A percentile compares a stretch with the other conserved stretches of the same genome.
Conservation (phyloP, 2,888 invertebrate genomes). For the Morinoia aosen region DNA sequence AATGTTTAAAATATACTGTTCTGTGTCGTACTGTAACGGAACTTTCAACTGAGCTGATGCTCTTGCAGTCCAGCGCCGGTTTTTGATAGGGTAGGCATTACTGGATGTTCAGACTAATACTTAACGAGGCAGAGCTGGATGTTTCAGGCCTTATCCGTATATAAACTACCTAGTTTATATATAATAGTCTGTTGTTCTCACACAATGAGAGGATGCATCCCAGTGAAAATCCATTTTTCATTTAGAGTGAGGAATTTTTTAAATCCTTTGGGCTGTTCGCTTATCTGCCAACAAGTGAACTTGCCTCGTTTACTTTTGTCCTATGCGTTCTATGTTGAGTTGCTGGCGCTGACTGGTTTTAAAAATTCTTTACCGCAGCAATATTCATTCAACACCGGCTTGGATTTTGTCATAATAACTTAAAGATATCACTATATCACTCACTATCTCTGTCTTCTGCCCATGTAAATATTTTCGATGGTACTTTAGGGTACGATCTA, state of each 20-base stretch:
- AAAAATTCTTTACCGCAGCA: neutral
- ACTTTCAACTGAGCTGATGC: neutral
- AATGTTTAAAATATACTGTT: neutral
- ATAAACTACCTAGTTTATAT: neutral
- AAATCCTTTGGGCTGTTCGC: neutral
- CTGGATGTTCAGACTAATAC: neutral
- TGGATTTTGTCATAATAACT: neutral
- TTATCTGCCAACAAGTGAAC: neutral
- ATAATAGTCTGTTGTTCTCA: neutral
- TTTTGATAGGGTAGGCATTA: constrained; percentile 9
- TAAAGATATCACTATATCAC: neutral
- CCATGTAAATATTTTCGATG: too few relatives aligned
- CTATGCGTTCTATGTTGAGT: neutral
- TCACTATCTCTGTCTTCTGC: too few relatives aligned
- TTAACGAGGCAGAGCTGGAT: neutral
- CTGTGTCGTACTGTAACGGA: neutral
- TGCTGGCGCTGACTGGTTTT: neutral
- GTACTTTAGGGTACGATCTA: too few relatives aligned
- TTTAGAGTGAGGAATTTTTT: neutral
- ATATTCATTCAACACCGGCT: neutral
- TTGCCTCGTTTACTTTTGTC: neutral
- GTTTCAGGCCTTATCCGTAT: neutral
- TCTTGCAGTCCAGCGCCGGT: neutral
- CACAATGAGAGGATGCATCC: neutral
- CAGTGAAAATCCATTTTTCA: neutral